Evolutionary conservation across 92 coral and sea anemone genomes (phyloP).

Genomic region (Parazoanthus darwini): DNA sequence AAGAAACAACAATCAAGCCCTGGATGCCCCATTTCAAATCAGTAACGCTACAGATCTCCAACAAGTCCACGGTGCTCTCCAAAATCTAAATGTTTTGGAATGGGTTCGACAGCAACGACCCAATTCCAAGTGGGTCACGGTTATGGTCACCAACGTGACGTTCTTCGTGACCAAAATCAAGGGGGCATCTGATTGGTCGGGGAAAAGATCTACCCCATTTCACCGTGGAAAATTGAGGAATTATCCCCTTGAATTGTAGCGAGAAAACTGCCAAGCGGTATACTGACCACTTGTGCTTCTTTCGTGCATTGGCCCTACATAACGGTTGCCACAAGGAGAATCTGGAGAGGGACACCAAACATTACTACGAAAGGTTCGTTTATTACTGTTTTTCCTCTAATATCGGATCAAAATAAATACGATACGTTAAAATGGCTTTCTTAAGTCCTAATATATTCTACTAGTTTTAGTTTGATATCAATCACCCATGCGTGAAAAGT

Average conservation of each 20-base stretch:
- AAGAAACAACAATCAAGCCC: background rate
- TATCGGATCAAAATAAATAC: background rate
- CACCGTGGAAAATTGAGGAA: no score
- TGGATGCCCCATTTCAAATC: background rate
- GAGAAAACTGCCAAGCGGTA: background rate
- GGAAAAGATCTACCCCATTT: no score
- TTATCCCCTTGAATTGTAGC: background rate
- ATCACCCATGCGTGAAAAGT: background rate
- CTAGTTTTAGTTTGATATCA: background rate
- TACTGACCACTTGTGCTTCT: background rate
- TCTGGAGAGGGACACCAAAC: no score
- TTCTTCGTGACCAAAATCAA: slow-evolving; percentile 29
- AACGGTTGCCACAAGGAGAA: no score
- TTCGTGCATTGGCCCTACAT: no score
- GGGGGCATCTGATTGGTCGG: background rate
- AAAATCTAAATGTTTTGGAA: no score
- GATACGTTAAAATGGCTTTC: background rate
- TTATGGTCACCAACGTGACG: background rate
- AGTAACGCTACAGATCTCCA: background rate
- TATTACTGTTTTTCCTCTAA: background rate
- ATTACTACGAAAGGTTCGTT: background rate
- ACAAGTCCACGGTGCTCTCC: background rate
- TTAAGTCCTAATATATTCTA: background rate
- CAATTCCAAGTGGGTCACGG: background rate
- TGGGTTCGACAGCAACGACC: no score